These are phyloP conservation scores for Anadara kagoshimensis DNA, from an alignment of 1,140 invertebrate species.

Conservation along the genomic window DNA sequence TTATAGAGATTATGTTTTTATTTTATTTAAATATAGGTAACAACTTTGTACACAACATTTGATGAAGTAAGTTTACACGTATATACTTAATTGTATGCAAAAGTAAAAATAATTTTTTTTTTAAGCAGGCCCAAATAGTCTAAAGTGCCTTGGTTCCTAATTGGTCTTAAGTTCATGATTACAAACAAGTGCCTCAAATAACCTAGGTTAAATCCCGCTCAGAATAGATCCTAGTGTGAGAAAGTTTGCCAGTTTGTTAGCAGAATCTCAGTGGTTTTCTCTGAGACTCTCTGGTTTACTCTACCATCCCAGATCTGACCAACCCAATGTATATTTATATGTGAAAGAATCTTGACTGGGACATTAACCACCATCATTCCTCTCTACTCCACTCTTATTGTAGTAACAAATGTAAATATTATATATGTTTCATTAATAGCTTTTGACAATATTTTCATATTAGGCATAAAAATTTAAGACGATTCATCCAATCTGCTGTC, in stretches of 20 bases:
- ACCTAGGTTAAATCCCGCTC: too few relatives aligned
- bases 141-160: too few relatives aligned
- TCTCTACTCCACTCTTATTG: too few relatives aligned
- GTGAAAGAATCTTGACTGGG: not conserved
- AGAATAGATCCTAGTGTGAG: too few relatives aligned
- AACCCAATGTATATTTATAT: not conserved
- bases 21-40: conserved; percentile 59
- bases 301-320: not conserved
- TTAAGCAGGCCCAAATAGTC: too few relatives aligned
- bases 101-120: too few relatives aligned
- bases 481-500: too few relatives aligned
- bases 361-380: too few relatives aligned
- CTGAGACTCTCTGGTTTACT: not conserved
- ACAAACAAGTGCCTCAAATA: not conserved
- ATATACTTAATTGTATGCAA: not conserved
- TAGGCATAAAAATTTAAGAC: not conserved
- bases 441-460: not conserved
- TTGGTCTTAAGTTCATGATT: not conserved
- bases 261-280: not conserved
- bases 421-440: too few relatives aligned
- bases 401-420: not conserved
- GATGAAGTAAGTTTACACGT: conserved; percentile 60
- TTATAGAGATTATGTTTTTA: conserved; percentile 2
- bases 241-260: too few relatives aligned
- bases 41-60: conserved; percentile 68